These are phyloP conservation scores for Apodemus speciosus DNA, from an alignment of 2,113 vertebrate genomes.

Conservation along the genomic window DNA sequence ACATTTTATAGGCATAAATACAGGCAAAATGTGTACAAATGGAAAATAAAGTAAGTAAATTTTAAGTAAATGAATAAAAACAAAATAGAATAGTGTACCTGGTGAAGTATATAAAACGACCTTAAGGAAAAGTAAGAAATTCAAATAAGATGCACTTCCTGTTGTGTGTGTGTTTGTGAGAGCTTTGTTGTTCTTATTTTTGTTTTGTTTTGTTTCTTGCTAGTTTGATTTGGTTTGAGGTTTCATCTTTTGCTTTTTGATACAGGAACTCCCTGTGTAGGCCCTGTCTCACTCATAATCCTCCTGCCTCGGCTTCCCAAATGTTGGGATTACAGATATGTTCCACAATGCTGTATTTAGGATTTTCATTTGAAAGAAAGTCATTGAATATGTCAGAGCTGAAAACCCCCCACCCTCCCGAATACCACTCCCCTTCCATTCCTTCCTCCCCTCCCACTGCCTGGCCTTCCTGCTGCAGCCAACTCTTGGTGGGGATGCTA, in stretches of 20 bases:
- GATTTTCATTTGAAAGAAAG: conserved; percentile 32
- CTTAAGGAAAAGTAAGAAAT: conserved; percentile 7
- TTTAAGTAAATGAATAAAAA: not conserved
- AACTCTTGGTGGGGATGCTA: no score
- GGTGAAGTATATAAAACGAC: conserved; percentile 7
- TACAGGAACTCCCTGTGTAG: not conserved
- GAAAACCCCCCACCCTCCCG: no score
- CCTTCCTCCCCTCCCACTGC: no score
- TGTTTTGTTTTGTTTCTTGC: not conserved
- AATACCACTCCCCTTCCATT: no score
- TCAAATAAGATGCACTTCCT: not conserved
- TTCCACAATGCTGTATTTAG: not conserved
- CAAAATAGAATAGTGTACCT: not conserved
- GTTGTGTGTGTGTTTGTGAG: not conserved
- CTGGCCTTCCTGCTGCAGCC: no score
- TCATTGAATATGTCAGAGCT: not conserved
- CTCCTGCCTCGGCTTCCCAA: not conserved
- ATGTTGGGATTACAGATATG: not conserved
- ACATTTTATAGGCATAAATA: not conserved
- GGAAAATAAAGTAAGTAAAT: not conserved
- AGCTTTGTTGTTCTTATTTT: not conserved
- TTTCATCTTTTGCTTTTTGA: not conserved
- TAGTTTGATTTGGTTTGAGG: not conserved
- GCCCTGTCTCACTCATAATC: not conserved
- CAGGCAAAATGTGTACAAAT: not conserved